Evolutionary conservation across 2,113 vertebrate species (phyloP), one percentile per base, ranked within the genome.

Genomic region (Tychaedon coryphoeus): DNA sequence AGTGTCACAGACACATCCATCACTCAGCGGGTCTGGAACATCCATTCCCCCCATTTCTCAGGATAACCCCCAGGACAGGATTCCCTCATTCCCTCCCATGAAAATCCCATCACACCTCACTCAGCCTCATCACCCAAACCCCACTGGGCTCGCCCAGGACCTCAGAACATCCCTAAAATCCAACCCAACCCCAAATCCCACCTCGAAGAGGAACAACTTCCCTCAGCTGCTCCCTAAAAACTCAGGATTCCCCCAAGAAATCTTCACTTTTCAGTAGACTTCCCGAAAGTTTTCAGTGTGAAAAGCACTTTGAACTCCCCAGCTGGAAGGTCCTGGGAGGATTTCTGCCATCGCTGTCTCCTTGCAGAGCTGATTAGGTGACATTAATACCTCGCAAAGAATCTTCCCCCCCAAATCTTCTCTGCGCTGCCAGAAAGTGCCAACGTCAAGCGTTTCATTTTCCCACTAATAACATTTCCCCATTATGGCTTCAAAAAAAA

Each of bases 281-380:
- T 77, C 31, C 29, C 4, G 1, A 54, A 71, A 77, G 12, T 56
- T 65, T 51, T 57, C 12, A 19, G 8, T 31, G 36, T 7, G 29
- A 56, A 71, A 79, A 90, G 62, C 62, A 66, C 76, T 92, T 85
- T 42, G 87, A 92, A 51, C 67, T 77, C 83, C 34, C 33, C 60
- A 25, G 81, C 75, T 65, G 71, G 86, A 78, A 57, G 47, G 33
- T 82, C 42, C 78, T 53, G 13, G 28, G 45, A 62, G 54, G n/a
- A 60, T 48, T 48, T 79, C 19, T 5, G 28, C 22, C 14, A 25
- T 47, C 50, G 54, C 45, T 10, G 58, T 57, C 33, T 19, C 58
- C 42, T 22, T 57, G 54, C 38, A 73, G 72, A 72, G 65, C 54
- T 66, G 67, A 65, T 70, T 60, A 71, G 40, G 45, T 74, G 84